phyloP scores from a whole-genome alignment of 2,888 invertebrate genomes.

The Rhamphomyia laevipes region DNA sequence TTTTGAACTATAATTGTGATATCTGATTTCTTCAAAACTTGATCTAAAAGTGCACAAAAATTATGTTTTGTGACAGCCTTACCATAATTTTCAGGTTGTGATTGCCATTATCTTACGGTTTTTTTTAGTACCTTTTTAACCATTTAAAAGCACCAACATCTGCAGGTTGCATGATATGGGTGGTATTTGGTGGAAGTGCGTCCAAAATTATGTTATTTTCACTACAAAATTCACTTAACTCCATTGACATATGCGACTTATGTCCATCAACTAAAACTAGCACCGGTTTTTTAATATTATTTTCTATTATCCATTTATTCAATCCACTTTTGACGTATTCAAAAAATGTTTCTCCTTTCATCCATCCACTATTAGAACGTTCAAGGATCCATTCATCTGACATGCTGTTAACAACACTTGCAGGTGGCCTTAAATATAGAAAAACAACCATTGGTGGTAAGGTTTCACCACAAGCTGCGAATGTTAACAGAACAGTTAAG shows the following conservation, averaged over 20 bases:
- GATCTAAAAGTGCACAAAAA: not conserved
- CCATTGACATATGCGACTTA: not conserved
- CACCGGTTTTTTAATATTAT: not conserved
- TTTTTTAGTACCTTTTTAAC: not conserved
- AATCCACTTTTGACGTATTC: not conserved
- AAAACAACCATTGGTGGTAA: not conserved
- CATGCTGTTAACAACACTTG: not conserved
- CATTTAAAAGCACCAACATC: not conserved
- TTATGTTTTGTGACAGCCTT: not conserved
- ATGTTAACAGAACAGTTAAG: not conserved
- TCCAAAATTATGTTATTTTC: not conserved
- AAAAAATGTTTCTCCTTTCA: not conserved
- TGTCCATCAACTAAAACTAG: not conserved
- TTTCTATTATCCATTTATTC: not conserved
- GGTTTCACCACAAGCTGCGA: not conserved
- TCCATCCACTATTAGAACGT: not conserved
- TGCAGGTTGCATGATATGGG: not conserved
- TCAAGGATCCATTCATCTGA: not conserved
- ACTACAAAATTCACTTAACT: no score
- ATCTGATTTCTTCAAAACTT: no score
- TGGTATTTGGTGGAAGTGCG: not conserved
- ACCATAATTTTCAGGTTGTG: not conserved
- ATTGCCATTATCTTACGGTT: not conserved
- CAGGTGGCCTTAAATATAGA: no score
- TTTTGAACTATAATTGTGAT: no score